Base-by-base conservation (phyloP, 2,113 vertebrate genomes). In the Phycodurus eques region DNA sequence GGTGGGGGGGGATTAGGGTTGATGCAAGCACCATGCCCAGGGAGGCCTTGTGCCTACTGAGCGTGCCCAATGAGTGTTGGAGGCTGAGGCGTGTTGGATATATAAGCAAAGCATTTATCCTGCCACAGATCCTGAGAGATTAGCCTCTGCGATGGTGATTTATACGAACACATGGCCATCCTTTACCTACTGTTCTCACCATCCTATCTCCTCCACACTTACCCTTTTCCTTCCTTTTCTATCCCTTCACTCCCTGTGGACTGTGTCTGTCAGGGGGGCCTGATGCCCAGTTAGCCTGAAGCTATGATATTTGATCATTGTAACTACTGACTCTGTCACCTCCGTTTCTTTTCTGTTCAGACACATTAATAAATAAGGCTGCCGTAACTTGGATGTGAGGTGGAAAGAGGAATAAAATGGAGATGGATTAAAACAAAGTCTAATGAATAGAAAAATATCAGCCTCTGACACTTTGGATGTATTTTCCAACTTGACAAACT, bases 241-340 rank as follows among this genome's bases (percentile, higher is more conserved):
- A 78, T 73, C 72, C 80, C 78, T 79, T 75, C 83, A 67, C 74
- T 88, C 82, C 83, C 83, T 22, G 73, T 81, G 84, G 86, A 88
- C 86, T 67, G 83, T 88, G 85, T 88, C 85, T 90, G 88, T 90
- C 90, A 89, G 93, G 93, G 95, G 93, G 94, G 93, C 94, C 92
- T 92, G 94, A 95, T 94, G 93, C 93, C 91, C 93, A 88, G 94
- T 94, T 94, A 94, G 95, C 95, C 95, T 93, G 87, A 85, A 95
- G 95, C 94, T 95, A 94, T 93, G 94, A 95, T 95, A 94, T 95
- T 96, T 96, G 96, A 98, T 96, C 95, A 96, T 95, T 92, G 84
- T 96, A 96, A 95, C 95, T 94, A 95, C 94, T 93, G 94, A 94
- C 94, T 95, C 95, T 97, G 95, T 96, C 95, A 94, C 93, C 84